Base-by-base conservation (phyloP, 2,888 invertebrate genomes). In the Anodontia alba region DNA sequence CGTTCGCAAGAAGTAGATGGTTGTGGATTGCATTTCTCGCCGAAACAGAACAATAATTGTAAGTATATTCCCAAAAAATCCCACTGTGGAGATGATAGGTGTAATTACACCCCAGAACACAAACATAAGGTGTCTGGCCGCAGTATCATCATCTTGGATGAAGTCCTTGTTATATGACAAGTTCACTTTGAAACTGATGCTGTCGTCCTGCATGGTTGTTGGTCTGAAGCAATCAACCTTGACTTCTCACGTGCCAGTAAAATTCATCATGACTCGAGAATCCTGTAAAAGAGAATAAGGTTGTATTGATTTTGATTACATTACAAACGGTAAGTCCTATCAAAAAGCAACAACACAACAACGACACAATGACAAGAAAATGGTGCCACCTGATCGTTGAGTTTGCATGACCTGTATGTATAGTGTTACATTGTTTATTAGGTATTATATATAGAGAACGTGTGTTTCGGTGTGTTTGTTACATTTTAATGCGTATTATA, bases 11-110 rank as follows among this genome's bases (percentile, higher is more conserved):
- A 91, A 92, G 46, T 88, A 87, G 46, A 92, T 89, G 8, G 92
- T 92, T 1, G 92, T 90, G 10, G 92, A 92, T 72, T 91, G 90
- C 92, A 92, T 92, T 82, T 92, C 92, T 42, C 87, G 83, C 17
- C 92, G 82, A 89, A 91, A 92, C 49, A 93, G 87, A 15, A 93
- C 92, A 29, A 92, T 87, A 62, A 93, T 92, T n/a, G 93, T 92
- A 20, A 92, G 85, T 17, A 89, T 88, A 78, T 93, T 93, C 23
- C 93, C 93, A 17, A 93, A 79, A 33, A 93, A 83, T 7, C 93
- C 93, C 23, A 92, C 87, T 1, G 89, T 73, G 7, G 89, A 87
- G 31, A 92, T 80, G 20, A 92, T 88, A 1, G 92, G 92, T 8
- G 91, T 86, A 2, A 92, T 69, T 33, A 92, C 90, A 33, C 91